These are phyloP conservation scores for Himalopsyche anomala DNA, from an alignment of 2,888 invertebrate species.

Conservation along the genomic window DNA sequence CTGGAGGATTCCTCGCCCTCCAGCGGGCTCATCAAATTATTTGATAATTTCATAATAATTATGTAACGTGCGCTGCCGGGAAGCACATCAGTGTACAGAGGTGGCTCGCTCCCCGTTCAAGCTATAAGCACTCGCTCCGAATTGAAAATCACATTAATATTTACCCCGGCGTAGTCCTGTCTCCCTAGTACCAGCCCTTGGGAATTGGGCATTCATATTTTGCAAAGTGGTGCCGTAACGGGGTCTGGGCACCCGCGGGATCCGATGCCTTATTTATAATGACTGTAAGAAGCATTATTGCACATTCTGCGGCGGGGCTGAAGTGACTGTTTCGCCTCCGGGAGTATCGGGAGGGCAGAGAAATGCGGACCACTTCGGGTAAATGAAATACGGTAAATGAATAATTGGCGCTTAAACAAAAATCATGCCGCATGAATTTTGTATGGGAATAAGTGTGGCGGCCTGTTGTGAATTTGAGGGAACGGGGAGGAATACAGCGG, in stretches of 20 bases:
- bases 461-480: constrained; percentile 38
- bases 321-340: constrained; percentile 46
- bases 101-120: constrained; percentile 8
- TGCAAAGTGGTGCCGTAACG: constrained; percentile 12
- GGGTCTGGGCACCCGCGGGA: constrained; percentile 45
- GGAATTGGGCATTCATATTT: constrained; percentile 53
- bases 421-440: constrained; percentile 65
- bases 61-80: constrained; percentile 71
- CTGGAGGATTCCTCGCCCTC: constrained; percentile 54
- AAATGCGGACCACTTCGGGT: constrained; percentile 58
- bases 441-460: constrained; percentile 63
- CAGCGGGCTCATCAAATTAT: constrained; percentile 70
- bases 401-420: constrained; percentile 66
- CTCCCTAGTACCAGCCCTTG: constrained; percentile 57
- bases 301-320: constrained; percentile 11
- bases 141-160: constrained; percentile 65
- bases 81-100: not conserved
- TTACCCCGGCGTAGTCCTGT: constrained; percentile 59
- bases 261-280: constrained; percentile 49
- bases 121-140: constrained; percentile 53
- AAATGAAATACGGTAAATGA: constrained; percentile 65
- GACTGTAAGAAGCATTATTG: constrained; percentile 52
- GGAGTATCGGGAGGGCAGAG: constrained; percentile 19
- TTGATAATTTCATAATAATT: constrained; percentile 79
- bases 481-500: constrained; percentile 38